A percentile compares a stretch with the other conserved stretches of the same genome.
Conservation (phyloP, 2,888 invertebrate genomes). For the Platynereis dumerilii region DNA sequence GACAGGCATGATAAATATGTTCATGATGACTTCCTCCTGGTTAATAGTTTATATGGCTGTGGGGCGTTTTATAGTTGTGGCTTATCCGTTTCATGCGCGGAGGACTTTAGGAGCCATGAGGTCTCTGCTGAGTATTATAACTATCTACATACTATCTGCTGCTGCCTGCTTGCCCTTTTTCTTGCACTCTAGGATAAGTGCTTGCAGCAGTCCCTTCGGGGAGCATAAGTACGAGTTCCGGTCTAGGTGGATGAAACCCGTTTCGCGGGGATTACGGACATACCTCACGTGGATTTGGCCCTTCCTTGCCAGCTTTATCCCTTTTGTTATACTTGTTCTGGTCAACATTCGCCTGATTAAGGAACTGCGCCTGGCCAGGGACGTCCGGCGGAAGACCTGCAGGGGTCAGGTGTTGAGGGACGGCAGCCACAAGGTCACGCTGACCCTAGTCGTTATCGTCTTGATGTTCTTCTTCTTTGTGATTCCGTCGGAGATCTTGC, state of each 20-base stretch:
- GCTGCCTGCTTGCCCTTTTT: constrained; percentile 71
- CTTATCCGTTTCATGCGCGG: constrained; percentile 71
- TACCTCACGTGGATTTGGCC: constrained; percentile 44
- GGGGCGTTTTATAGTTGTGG: constrained; percentile 77
- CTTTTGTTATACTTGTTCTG: constrained; percentile 48
- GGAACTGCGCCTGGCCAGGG: constrained; percentile 51
- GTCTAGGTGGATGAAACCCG: neutral
- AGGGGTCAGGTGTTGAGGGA: constrained; percentile 40
- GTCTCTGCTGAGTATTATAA: constrained; percentile 70
- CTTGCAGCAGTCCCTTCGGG: neutral
- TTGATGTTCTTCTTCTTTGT: constrained; percentile 55
- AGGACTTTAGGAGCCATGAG: constrained; percentile 68
- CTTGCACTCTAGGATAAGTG: constrained; percentile 6
- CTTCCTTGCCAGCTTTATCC: constrained; percentile 50
- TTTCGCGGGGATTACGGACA: constrained; percentile 7
- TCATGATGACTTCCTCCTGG: constrained; percentile 74
- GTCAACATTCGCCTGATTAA: constrained; percentile 51
- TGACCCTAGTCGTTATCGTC: constrained; percentile 53
- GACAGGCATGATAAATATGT: constrained; percentile 51
- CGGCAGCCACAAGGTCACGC: constrained; percentile 47
- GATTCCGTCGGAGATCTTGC: constrained; percentile 51
- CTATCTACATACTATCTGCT: constrained; percentile 73
- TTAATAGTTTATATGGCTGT: constrained; percentile 77
- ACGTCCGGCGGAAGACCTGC: constrained; percentile 42
- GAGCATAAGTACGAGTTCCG: neutral